Conservation (phyloP, 23 tunicate genomes). For the Phallusia fumigata region DNA sequence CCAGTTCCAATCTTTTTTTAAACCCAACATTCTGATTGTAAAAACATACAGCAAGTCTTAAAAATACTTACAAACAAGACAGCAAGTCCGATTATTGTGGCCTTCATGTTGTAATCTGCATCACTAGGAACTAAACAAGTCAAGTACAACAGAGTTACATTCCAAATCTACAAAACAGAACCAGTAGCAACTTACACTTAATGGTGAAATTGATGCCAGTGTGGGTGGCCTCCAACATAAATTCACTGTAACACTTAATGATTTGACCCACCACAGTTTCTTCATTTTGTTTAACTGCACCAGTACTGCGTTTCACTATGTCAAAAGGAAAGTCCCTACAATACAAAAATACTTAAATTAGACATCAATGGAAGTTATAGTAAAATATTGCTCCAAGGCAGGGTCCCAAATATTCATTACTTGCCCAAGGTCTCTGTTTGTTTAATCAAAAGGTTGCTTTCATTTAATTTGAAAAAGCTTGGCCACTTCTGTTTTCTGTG, state of each 20-base stretch:
- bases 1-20: too few relatives aligned
- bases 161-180: neutral
- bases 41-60: too few relatives aligned
- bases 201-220: neutral
- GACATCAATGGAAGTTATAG: neutral
- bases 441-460: too few relatives aligned
- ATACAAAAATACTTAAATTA: neutral
- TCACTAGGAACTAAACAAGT: neutral
- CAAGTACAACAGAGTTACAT: neutral
- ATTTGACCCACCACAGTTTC: neutral
- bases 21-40: too few relatives aligned
- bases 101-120: neutral
- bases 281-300: neutral
- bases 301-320: neutral
- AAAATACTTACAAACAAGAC: neutral
- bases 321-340: constrained; percentile 2
- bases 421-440: too few relatives aligned
- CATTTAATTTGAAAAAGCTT: too few relatives aligned
- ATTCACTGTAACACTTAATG: neutral
- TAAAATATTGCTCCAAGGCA: neutral
- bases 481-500: too few relatives aligned
- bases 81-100: neutral
- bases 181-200: neutral
- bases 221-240: neutral
- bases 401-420: too few relatives aligned